phyloP scores from a whole-genome alignment of 2,888 invertebrate species.

The Rotaria sp. region DNA sequence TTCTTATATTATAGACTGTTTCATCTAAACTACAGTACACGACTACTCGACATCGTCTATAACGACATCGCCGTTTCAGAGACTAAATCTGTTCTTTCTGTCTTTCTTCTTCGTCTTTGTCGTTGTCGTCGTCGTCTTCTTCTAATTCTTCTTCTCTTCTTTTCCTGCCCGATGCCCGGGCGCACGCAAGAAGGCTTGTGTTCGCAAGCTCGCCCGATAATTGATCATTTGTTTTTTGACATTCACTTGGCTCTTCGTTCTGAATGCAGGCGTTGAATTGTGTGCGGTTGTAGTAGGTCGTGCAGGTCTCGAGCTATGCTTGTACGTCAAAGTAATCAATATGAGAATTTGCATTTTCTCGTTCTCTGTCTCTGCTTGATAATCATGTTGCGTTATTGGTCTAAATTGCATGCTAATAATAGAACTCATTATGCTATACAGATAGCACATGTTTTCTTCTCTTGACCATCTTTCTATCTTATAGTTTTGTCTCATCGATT shows the following conservation, averaged over 20 bases:
- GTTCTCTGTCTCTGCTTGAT: background rate
- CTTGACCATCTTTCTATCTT: background rate
- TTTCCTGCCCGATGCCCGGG: background rate
- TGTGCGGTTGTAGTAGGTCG: background rate
- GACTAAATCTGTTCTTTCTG: conserved; percentile 2
- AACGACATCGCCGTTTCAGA: background rate
- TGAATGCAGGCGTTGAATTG: conserved; percentile 5
- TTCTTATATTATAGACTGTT: background rate
- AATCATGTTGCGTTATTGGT: background rate
- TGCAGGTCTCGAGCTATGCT: background rate
- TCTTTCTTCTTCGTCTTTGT: background rate
- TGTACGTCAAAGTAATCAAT: background rate
- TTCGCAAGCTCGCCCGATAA: conserved; percentile 16
- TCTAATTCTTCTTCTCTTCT: background rate
- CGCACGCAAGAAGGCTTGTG: background rate
- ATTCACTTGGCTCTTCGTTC: background rate
- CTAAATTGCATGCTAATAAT: background rate
- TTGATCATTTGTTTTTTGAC: conserved; percentile 32
- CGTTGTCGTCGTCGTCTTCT: background rate
- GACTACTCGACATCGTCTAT: background rate
- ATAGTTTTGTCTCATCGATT: background rate
- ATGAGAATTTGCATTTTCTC: background rate
- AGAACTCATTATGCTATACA: conserved; percentile 8
- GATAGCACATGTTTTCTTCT: background rate
- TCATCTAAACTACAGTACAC: background rate